These are phyloP conservation scores for Phymorhynchus buccinoides DNA, from an alignment of 1,140 invertebrate species.

Conservation along the genomic window DNA sequence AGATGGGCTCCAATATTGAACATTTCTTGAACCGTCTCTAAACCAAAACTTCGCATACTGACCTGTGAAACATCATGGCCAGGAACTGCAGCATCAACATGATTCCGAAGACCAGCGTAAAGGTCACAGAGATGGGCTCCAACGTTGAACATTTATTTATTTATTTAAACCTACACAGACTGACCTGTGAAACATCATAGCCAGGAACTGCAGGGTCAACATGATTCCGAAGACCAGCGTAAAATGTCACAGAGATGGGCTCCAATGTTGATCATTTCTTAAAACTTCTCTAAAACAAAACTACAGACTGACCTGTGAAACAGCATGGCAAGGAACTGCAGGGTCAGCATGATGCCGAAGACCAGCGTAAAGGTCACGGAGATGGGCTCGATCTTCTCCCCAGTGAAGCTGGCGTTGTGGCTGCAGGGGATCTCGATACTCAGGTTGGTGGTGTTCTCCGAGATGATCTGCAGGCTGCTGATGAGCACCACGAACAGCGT, in stretches of 20 bases:
- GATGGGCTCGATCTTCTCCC: constrained; percentile 71
- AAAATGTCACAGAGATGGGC: constrained; percentile 75
- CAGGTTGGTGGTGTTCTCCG: constrained; percentile 48
- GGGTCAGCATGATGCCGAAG: constrained; percentile 74
- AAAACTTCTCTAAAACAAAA: too few species aligned
- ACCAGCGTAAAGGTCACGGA: constrained; percentile 74
- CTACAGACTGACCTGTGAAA: constrained; percentile 47
- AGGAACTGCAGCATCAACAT: constrained; percentile 74
- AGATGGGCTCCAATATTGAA: constrained; percentile 75
- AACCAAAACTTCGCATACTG: too few species aligned
- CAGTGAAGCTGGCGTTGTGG: constrained; percentile 34
- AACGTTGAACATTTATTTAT: too few species aligned
- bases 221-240: constrained; percentile 74
- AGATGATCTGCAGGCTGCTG: constrained; percentile 56
- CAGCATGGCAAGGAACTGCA: constrained; percentile 75
- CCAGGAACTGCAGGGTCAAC: constrained; percentile 74
- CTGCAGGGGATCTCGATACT: constrained; percentile 51
- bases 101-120: constrained; percentile 74
- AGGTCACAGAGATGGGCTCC: constrained; percentile 75
- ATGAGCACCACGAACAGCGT: constrained; percentile 68
- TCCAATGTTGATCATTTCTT: too few species aligned
- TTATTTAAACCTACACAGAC: too few species aligned
- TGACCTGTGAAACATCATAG: constrained; percentile 67
- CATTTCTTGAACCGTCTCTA: too few species aligned
- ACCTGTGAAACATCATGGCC: constrained; percentile 68